Conservation (phyloP, 2,888 invertebrate species). For the Julus scanicus region DNA sequence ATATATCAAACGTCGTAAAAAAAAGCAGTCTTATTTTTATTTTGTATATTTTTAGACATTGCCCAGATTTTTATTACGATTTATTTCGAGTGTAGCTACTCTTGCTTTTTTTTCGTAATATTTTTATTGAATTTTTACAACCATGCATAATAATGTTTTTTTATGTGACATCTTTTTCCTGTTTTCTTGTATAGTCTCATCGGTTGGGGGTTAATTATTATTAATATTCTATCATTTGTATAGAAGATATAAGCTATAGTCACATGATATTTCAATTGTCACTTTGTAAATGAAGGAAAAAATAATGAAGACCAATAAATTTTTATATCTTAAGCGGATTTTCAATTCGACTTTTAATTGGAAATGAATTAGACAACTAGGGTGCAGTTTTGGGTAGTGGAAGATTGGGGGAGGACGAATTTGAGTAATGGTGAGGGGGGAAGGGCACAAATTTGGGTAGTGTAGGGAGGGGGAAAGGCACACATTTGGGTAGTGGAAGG, state of each 20-base stretch:
- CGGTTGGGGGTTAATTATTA: slow-evolving; percentile 37
- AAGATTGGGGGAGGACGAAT: no score
- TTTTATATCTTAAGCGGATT: not conserved
- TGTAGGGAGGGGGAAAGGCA: no score
- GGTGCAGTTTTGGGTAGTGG: no score
- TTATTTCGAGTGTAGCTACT: slow-evolving; percentile 9
- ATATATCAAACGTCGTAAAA: not conserved
- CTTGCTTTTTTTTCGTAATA: not conserved
- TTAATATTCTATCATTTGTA: slow-evolving; percentile 36
- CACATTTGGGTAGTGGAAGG: no score
- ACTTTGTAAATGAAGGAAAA: slow-evolving; percentile 31
- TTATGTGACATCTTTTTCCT: not conserved
- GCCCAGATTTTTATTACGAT: slow-evolving; percentile 38
- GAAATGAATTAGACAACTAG: no score
- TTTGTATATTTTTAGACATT: slow-evolving; percentile 38
- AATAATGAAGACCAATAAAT: slow-evolving; percentile 36
- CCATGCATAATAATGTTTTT: not conserved
- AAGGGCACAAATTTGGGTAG: no score
- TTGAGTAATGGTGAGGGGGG: no score
- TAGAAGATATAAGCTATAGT: slow-evolving; percentile 42
- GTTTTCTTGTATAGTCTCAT: slow-evolving; percentile 36
- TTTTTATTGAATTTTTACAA: slow-evolving; percentile 15
- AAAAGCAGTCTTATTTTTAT: not conserved
- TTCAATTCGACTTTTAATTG: no score
- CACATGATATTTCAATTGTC: slow-evolving; percentile 32